phyloP scores from a whole-genome alignment of 1,140 invertebrate genomes.

The Pseudomyrmex flavicornis region DNA sequence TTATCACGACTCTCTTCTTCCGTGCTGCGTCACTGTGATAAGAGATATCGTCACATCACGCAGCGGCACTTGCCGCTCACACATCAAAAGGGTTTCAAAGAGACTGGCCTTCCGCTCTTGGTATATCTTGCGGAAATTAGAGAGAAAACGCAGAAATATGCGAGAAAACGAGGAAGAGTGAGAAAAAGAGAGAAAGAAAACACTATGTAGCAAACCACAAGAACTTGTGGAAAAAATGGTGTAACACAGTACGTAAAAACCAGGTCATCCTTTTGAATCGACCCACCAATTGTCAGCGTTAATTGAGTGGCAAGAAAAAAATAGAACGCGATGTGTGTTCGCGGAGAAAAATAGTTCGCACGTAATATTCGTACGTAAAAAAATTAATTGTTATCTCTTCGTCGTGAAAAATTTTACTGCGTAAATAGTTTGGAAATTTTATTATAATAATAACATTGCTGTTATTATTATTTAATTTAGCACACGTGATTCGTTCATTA shows the following conservation, averaged over 20 bases:
- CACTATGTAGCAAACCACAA: neutral
- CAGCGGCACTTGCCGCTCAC: constrained; percentile 26
- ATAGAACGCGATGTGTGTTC: constrained; percentile 31
- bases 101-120: constrained; percentile 19
- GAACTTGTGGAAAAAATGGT: constrained; percentile 26
- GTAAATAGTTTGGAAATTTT: too few species aligned
- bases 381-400: constrained; percentile 32
- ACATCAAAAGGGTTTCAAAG: constrained; percentile 70
- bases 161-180: neutral
- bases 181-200: neutral
- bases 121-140: constrained; percentile 54
- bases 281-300: constrained; percentile 56
- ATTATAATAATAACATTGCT: neutral
- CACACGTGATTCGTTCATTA: constrained; percentile 16
- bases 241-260: constrained; percentile 50
- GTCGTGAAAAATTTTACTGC: constrained; percentile 6
- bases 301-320: constrained; percentile 53
- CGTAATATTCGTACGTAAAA: neutral
- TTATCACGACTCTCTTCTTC: constrained; percentile 39
- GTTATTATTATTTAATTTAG: neutral
- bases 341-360: constrained; percentile 32
- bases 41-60: constrained; percentile 58
- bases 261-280: constrained; percentile 63
- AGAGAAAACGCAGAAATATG: constrained; percentile 51
- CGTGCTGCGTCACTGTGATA: constrained; percentile 37